A percentile compares a stretch with the other conserved stretches of the same genome.
Evolutionary conservation across 1,140 invertebrate species (phyloP).

Genomic region (Drosophila kepulauana): DNA sequence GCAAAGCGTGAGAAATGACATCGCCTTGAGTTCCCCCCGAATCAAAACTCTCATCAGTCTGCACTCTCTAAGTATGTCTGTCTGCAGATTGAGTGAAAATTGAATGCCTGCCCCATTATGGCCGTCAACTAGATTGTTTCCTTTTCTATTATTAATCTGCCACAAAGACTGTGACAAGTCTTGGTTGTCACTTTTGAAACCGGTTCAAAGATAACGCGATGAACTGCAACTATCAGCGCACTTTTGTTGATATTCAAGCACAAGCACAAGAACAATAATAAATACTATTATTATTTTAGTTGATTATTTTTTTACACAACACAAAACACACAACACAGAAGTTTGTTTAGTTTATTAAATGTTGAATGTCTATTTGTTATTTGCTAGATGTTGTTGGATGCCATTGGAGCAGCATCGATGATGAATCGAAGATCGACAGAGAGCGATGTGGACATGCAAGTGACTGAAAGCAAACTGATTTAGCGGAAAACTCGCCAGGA

Average conservation of each 20-base stretch:
- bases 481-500: constrained; percentile 80
- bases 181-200: constrained; percentile 37
- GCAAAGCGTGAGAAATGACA: constrained; percentile 69
- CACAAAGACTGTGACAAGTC: constrained; percentile 37
- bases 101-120: constrained; percentile 70
- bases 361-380: not conserved
- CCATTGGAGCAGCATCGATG: constrained; percentile 1
- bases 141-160: constrained; percentile 44
- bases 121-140: constrained; percentile 64
- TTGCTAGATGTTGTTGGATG: constrained; percentile 10
- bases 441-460: constrained; percentile 55
- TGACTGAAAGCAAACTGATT: constrained; percentile 81
- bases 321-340: constrained; percentile 14
- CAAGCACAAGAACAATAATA: constrained; percentile 3
- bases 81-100: constrained; percentile 55
- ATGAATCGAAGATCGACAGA: not conserved
- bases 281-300: not conserved
- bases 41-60: not conserved
- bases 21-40: constrained; percentile 14
- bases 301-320: constrained; percentile 9
- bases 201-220: constrained; percentile 30
- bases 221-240: not conserved
- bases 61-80: not conserved
- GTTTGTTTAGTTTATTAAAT: not conserved
- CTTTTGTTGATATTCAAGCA: constrained; percentile 21